phyloP scores from a whole-genome alignment of 2,113 vertebrate species.

The Octodon degus region DNA sequence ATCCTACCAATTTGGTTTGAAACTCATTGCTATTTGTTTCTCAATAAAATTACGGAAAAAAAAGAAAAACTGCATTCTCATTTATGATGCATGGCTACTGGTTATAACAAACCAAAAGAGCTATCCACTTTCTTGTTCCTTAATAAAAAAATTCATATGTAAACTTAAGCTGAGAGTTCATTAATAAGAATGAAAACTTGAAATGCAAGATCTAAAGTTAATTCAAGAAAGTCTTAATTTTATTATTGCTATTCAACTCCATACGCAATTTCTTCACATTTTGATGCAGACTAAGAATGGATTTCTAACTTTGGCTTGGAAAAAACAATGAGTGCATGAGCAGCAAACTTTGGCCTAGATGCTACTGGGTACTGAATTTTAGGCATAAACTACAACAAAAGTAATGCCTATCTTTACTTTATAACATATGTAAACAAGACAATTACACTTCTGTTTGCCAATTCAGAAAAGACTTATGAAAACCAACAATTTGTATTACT shows the following conservation, averaged over 20 bases:
- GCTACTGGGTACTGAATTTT: slow-evolving; percentile 57
- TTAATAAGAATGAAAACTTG: slow-evolving; percentile 58
- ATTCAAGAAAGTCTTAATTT: slow-evolving; percentile 47
- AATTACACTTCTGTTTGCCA: slow-evolving; percentile 57
- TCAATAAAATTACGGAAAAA: no score
- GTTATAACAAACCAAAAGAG: slow-evolving; percentile 52
- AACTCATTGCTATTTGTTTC: no score
- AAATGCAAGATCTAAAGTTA: slow-evolving; percentile 57
- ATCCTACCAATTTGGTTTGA: no score
- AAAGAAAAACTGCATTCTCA: background rate
- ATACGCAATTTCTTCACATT: slow-evolving; percentile 61
- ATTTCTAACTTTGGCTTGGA: slow-evolving; percentile 27
- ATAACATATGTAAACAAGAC: slow-evolving; percentile 54
- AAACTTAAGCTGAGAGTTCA: slow-evolving; percentile 15
- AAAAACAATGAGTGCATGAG: slow-evolving; percentile 53
- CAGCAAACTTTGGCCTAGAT: slow-evolving; percentile 46
- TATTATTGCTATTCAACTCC: slow-evolving; percentile 49
- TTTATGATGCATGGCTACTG: slow-evolving; percentile 20
- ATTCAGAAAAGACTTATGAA: slow-evolving; percentile 43
- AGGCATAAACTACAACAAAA: slow-evolving; percentile 65
- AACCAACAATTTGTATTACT: slow-evolving; percentile 53
- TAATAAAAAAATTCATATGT: background rate
- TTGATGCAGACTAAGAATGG: slow-evolving; percentile 30
- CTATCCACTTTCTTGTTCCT: background rate
- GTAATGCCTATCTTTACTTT: slow-evolving; percentile 69